Evolutionary conservation across 1,140 invertebrate genomes (phyloP), one percentile per base, ranked within the genome.

Genomic region (Mycetomoellerius zeteki): DNA sequence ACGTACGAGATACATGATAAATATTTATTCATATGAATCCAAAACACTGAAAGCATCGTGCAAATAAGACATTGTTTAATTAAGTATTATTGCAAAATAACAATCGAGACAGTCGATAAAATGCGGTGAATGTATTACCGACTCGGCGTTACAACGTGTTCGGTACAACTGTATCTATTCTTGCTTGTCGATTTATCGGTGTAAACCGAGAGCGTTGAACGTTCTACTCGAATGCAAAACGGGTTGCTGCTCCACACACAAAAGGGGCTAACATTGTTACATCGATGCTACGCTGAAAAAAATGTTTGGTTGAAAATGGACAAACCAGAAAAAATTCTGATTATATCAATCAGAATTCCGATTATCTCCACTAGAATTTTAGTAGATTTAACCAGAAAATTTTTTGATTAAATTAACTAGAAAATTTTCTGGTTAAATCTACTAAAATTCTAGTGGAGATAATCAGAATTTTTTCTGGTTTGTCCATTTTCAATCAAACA

Each of bases 81-180:
- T 37, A 37, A 14, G 2, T 30, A 8, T 43, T 12, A 30, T 24
- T 77, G 6, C 4, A n/a, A 58, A 60, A 62, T 3, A 72, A 27
- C 24, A 27, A 60, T 47, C 24, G 19, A 75, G 14, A 14, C 21
- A 82, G 67, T 72, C 54, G 54, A 75, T 75, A 56, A 81, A 71
- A 75, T 64, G 73, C 54, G 12, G 0, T 30, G n/a, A 7, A 67
- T 50, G 58, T 21, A 30, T 84, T 75, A 75, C 37, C 80, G 80
- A 84, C 67, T 67, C 30, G 47, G 30, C n/a, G 12, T 10, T 43
- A 50, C 19, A n/a, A 62, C 19, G 6, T 27, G 10, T 78, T 30
- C 24, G 8, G 52, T 52, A 47, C 16, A 71, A 27, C n/a, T n/a
- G 14, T 4, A 8, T 71, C 50, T 56, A 8, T 2, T 27, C 54